Evolutionary conservation across 2,797 vertebrate species (phyloP).

Genomic region (Leuciscus waleckii): DNA sequence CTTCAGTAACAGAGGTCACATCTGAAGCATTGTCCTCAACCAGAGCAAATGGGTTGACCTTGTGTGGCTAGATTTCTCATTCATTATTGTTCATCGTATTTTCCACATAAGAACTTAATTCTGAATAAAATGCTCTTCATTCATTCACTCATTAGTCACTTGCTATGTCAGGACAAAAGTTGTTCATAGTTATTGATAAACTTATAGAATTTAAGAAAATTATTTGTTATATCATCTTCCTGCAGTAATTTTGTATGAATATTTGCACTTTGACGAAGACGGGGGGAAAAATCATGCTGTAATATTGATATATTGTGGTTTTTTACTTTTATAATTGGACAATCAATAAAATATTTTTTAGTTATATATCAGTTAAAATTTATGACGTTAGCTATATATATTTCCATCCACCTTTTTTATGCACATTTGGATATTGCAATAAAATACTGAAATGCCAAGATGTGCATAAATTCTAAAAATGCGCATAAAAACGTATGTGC

Average conservation of each 20-base stretch:
- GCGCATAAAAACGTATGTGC: background rate
- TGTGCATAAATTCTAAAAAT: background rate
- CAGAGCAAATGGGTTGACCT: slow-evolving; percentile 25
- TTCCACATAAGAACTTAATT: background rate
- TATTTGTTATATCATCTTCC: no score
- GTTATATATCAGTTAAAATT: background rate
- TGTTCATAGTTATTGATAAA: background rate
- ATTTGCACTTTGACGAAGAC: background rate
- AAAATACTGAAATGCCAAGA: background rate
- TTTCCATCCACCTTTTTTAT: background rate
- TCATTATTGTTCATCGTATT: background rate
- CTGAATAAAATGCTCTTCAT: background rate
- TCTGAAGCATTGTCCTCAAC: background rate
- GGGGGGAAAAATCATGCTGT: background rate
- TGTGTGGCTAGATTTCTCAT: slow-evolving; percentile 16
- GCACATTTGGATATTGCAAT: background rate
- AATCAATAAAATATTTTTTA: background rate
- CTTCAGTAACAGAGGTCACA: slow-evolving; percentile 18
- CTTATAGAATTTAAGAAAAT: background rate
- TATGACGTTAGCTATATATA: background rate
- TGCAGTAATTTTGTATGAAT: no score
- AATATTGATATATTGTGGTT: background rate
- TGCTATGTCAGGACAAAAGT: background rate
- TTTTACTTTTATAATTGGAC: background rate
- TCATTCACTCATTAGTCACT: background rate